Evolutionary conservation across 1,140 invertebrate genomes (phyloP).

Genomic region (Nephotettix cincticeps): DNA sequence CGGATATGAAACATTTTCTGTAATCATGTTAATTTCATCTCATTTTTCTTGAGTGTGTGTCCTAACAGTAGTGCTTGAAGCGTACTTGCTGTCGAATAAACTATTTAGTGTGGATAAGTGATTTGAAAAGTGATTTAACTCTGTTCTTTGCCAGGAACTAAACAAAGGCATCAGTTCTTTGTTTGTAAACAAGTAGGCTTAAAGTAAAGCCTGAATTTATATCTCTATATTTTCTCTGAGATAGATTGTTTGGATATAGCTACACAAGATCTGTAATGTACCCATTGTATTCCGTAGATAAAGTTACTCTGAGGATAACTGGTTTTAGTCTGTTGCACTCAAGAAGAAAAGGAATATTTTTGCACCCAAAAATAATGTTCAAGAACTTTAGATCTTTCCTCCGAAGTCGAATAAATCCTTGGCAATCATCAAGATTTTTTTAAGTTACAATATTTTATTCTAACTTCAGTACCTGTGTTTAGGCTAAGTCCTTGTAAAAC

Average conservation of each 20-base stretch:
- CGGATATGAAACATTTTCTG: background rate
- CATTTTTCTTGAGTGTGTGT: slow-evolving; percentile 8
- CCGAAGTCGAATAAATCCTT: slow-evolving; percentile 33
- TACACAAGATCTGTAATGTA: slow-evolving; percentile 35
- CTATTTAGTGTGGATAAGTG: background rate
- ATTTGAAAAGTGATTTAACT: background rate
- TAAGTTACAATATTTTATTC: background rate
- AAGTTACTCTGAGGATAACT: slow-evolving; percentile 34
- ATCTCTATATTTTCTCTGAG: background rate
- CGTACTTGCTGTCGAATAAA: background rate
- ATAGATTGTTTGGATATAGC: background rate
- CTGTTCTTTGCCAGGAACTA: background rate
- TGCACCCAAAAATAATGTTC: slow-evolving; percentile 79
- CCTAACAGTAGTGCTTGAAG: background rate
- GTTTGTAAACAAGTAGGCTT: slow-evolving; percentile 11
- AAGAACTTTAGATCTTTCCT: slow-evolving; percentile 58
- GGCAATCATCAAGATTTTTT: slow-evolving; percentile 1
- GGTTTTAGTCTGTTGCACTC: slow-evolving; percentile 57
- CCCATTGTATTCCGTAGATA: slow-evolving; percentile 34
- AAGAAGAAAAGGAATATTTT: slow-evolving; percentile 79
- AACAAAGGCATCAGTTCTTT: background rate
- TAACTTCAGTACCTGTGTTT: slow-evolving; percentile 24
- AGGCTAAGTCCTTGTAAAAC: slow-evolving; percentile 23
- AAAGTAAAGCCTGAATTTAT: background rate
- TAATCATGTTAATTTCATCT: background rate